Percentiles rank a stretch among this genome's conserved stretches.
Evolutionary conservation across 1,140 invertebrate species (phyloP).

Genomic region (Lepidurus arcticus): DNA sequence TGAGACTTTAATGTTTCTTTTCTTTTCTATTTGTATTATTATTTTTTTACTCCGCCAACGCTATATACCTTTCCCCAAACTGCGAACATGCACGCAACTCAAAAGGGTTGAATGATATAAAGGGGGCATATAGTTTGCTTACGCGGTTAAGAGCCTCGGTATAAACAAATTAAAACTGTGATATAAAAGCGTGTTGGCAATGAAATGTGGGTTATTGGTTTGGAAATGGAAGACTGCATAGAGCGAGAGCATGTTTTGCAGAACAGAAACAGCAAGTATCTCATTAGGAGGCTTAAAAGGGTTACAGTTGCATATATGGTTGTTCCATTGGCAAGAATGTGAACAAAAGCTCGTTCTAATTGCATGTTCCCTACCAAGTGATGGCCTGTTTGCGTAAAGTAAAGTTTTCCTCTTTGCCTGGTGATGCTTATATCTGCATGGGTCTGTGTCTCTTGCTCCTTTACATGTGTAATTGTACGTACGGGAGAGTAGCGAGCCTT

Average conservation of each 20-base stretch:
- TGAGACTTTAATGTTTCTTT: neutral
- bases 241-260: neutral
- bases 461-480: neutral
- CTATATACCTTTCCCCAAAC: neutral
- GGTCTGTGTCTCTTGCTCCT: neutral
- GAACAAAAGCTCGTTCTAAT: conserved; percentile 2
- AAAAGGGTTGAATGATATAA: neutral
- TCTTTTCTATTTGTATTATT: no score
- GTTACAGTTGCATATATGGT: conserved; percentile 15
- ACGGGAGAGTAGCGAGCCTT: neutral
- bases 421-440: neutral
- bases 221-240: neutral
- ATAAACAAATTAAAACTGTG: neutral
- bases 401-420: neutral
- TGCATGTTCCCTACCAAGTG: neutral
- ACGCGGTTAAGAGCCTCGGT: neutral
- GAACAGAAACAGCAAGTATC: neutral
- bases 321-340: neutral
- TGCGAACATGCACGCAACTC: neutral
- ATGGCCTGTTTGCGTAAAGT: neutral
- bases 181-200: neutral
- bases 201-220: neutral
- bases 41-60: neutral
- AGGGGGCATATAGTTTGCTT: neutral
- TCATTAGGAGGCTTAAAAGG: conserved; percentile 10